Evolutionary conservation across 2,113 vertebrate species (phyloP).

Genomic region (Meriones unguiculatus): DNA sequence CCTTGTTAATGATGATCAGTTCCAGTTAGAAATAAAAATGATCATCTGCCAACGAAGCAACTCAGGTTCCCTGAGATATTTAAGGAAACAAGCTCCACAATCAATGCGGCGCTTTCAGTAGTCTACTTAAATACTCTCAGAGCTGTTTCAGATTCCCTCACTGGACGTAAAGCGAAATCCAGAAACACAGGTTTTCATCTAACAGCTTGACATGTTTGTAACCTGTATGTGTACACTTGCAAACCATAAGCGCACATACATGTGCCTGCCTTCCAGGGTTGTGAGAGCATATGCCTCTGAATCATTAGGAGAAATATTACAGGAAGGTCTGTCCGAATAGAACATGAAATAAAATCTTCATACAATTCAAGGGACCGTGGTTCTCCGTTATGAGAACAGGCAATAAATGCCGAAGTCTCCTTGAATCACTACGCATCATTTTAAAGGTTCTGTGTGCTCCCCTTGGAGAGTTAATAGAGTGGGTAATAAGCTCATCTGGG

Average conservation of each 20-base stretch:
- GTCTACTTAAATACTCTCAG: constrained; percentile 66
- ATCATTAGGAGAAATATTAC: constrained; percentile 48
- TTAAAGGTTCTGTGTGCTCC: constrained; percentile 38
- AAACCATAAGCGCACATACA: constrained; percentile 47
- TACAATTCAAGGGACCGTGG: background rate
- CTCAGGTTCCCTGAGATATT: constrained; percentile 55
- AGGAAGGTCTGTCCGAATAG: constrained; percentile 49
- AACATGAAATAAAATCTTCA: constrained; percentile 62
- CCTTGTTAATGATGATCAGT: constrained; percentile 72
- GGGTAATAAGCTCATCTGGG: background rate
- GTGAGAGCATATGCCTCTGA: constrained; percentile 65
- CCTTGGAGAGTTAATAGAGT: constrained; percentile 19
- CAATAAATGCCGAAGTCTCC: constrained; percentile 52
- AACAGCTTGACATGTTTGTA: constrained; percentile 57
- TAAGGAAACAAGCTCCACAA: constrained; percentile 36
- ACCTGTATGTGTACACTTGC: constrained; percentile 25
- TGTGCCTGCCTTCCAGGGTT: constrained; percentile 39
- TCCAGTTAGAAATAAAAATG: constrained; percentile 36
- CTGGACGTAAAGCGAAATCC: constrained; percentile 65
- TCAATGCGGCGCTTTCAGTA: constrained; percentile 70
- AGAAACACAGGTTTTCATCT: constrained; percentile 63
- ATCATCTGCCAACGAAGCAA: constrained; percentile 40
- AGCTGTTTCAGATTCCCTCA: constrained; percentile 67
- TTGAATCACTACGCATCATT: constrained; percentile 27
- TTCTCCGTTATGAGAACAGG: constrained; percentile 33